Evolutionary conservation across 2,888 invertebrate genomes (phyloP).

Genomic region (Congeria kusceri): DNA sequence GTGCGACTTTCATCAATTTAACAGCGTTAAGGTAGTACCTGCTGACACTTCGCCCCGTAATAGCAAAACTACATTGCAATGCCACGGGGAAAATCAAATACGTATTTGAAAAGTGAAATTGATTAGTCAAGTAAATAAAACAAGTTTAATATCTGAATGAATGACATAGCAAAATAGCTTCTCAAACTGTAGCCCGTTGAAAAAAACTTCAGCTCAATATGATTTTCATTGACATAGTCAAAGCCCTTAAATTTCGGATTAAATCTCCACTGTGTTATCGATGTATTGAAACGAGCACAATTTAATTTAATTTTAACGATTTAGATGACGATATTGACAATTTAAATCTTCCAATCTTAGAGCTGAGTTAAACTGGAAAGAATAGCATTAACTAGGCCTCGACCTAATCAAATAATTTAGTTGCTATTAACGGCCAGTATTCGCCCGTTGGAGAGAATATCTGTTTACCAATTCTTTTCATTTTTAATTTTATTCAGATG

Average conservation of each 20-base stretch:
- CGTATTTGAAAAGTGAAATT: too few species aligned
- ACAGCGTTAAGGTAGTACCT: too few species aligned
- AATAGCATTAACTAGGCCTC: not conserved
- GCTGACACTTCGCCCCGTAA: too few species aligned
- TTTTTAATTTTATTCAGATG: constrained; percentile 3
- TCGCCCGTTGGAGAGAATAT: too few species aligned
- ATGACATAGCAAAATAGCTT: constrained; percentile 24
- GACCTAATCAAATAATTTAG: too few species aligned
- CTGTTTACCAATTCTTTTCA: not conserved
- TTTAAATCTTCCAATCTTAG: constrained; percentile 11
- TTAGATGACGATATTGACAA: constrained; percentile 5
- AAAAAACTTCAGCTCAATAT: not conserved
- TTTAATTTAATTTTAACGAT: constrained; percentile 19
- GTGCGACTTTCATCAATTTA: too few species aligned
- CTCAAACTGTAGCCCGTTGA: constrained; percentile 24
- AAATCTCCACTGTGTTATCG: constrained; percentile 12
- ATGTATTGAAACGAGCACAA: constrained; percentile 16
- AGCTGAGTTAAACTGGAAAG: constrained; percentile 1
- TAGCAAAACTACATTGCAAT: too few species aligned
- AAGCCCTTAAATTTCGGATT: constrained; percentile 17
- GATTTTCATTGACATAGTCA: constrained; percentile 25
- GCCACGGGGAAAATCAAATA: too few species aligned
- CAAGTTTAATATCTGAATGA: not conserved
- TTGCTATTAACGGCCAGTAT: too few species aligned
- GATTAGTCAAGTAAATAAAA: too few species aligned